Evolutionary conservation across 2,797 vertebrate genomes (phyloP), one percentile per base, ranked within the genome.

Genomic region (Parauchenoglanis ngamensis): DNA sequence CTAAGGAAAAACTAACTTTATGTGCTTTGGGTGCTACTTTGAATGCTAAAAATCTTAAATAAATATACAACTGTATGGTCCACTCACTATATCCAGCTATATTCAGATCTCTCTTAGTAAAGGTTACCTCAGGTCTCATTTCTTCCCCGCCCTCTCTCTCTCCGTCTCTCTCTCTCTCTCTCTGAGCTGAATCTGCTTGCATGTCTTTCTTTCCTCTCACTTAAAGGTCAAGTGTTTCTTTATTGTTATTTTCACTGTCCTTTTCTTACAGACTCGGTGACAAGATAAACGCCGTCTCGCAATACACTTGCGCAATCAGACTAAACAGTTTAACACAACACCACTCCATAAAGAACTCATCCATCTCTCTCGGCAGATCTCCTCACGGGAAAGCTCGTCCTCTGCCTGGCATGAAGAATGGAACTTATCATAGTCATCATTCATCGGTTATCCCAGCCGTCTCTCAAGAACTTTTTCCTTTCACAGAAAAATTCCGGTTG

Each of bases 211-310:
- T 65, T 65, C 73, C 28, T 52, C 46, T 86, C 49, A 65, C 65
- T 70, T 59, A 79, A 86, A 86, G 76, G 76, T 86, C 85, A 70
- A 86, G 21, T 79, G 49, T 86, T 80, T 78, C n/a, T 78, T 77
- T 56, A 80, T 80, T 80, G 49, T 86, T 79, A 52, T 79, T 79
- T 86, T 21, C 49, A 80, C 76, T 59, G 85, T 86, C 76, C 76
- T 80, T 76, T 68, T 79, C 72, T 78, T 78, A 86, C 85, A 56
- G 61, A 79, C 73, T 59, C n/a, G 0, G 70, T 63, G 70, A 85
- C 84, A 76, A 52, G 72, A 85, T 85, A 85, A 85, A 85, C 56
- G 6, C 73, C 28, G 13, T 54, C 17, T 78, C n/a, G 5, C 73
- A 54, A 67, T 63, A 78, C 59, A 65, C 59, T 78, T 8, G 49